Conservation (phyloP, 2,888 invertebrate species). For the Cyrtodaria siliqua region DNA sequence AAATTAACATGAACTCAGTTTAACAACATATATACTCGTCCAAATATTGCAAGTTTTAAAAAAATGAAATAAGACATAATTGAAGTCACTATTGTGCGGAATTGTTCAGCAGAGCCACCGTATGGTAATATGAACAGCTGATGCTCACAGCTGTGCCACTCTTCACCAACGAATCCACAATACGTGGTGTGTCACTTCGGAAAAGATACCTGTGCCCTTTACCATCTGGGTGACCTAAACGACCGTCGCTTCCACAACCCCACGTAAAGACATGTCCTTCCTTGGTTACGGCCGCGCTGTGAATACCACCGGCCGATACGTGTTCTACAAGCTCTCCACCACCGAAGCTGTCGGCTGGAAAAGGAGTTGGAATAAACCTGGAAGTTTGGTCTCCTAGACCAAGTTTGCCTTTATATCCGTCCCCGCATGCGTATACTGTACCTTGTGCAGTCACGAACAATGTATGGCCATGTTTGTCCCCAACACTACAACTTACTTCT, state of each 20-base stretch:
- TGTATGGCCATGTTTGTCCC: conserved; percentile 77
- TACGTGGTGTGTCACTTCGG: conserved; percentile 68
- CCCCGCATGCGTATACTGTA: conserved; percentile 69
- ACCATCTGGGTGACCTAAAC: conserved; percentile 76
- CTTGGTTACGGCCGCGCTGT: conserved; percentile 70
- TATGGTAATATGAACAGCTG: conserved; percentile 73
- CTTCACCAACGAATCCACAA: conserved; percentile 61
- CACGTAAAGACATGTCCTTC: conserved; percentile 73
- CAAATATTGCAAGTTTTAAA: too few species aligned
- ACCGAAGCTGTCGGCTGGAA: conserved; percentile 61
- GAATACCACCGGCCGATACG: conserved; percentile 74
- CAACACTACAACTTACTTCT: conserved; percentile 74
- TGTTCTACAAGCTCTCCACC: conserved; percentile 57
- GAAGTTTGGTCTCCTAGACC: conserved; percentile 70
- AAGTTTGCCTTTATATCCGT: conserved; percentile 77
- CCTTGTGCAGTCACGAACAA: conserved; percentile 65
- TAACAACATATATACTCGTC: too few species aligned
- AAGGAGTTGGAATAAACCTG: conserved; percentile 44
- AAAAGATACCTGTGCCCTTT: conserved; percentile 76
- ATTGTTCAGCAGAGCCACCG: conserved; percentile 56
- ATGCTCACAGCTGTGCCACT: conserved; percentile 52
- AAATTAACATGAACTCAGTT: too few species aligned
- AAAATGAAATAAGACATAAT: too few species aligned
- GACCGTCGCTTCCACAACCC: conserved; percentile 78
- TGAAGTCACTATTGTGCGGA: too few species aligned